Evolutionary conservation across 2,113 vertebrate species (phyloP).

Genomic region (Onychostruthus taczanowskii): DNA sequence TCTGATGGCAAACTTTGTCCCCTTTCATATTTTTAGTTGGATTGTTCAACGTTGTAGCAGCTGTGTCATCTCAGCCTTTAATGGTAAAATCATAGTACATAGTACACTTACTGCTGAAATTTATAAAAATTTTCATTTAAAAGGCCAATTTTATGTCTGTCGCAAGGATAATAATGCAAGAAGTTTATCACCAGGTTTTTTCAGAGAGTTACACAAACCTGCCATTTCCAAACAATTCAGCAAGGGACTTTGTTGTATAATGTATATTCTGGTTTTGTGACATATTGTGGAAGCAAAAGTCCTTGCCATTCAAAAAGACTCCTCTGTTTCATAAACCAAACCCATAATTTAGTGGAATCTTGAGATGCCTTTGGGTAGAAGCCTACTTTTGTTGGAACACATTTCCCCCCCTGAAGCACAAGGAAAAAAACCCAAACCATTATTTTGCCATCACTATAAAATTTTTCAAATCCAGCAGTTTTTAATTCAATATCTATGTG

Average conservation of each 20-base stretch:
- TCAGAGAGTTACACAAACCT: not conserved
- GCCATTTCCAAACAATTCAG: not conserved
- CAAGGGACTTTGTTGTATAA: not conserved
- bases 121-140: not conserved
- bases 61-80: not conserved
- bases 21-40: not conserved
- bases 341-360: not conserved
- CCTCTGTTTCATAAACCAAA: not conserved
- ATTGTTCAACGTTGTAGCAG: not conserved
- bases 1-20: not conserved
- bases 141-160: not conserved
- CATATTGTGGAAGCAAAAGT: not conserved
- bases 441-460: not conserved
- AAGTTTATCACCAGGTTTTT: not conserved
- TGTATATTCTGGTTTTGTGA: not conserved
- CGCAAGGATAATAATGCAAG: not conserved
- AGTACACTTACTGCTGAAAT: not conserved
- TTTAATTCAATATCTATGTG: not conserved
- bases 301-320: not conserved
- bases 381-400: not conserved
- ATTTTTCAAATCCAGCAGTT: not conserved
- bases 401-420: not conserved
- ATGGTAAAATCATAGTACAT: not conserved
- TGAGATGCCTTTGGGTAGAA: not conserved
- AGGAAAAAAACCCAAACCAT: not conserved